Evolutionary conservation across 2,113 vertebrate species (phyloP), one percentile per base, ranked within the genome.

Genomic region (Phrynocephalus versicolor): DNA sequence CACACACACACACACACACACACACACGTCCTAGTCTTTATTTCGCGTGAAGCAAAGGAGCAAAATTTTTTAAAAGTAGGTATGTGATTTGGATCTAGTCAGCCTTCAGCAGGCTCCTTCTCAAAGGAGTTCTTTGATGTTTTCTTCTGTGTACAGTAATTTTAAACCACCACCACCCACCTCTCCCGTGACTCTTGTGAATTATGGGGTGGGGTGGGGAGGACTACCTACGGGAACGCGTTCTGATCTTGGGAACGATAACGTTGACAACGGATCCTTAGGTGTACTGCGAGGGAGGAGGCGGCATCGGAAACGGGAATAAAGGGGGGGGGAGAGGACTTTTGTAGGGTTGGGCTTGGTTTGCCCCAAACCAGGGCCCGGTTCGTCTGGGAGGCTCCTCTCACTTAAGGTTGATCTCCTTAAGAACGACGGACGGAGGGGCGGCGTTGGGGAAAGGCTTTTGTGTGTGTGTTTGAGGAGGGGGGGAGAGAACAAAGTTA

Each of bases 261-360:
- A 55, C 18, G 30, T 21, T 67, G 5, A 2, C 12, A 37, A n/a
- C 19, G 25, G 69, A 18, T 19, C 51, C 6, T 37, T 8, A 30
- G 41, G 16, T 12, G 55, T 18, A 21, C 82, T 45, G 82, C 58
- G 45, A 41, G 45, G 39, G 58, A 30, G 45, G 71, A 10, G 37
- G 35, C n/a, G 77, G 30, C 30, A 15, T 0, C 16, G 67, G 83
- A 83, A 18, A 51, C 41, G 3, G 25, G n/a, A 41, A 88, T 87
- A 86, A 39, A 73, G 19, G 85, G 83, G 83, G 65, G 85, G 84
- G 84, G 89, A 89, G 80, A 76, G 70, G 35, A 39, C 21, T 91
- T 90, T 87, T 88, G n/a, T n/a, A 69, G 86, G 79, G 76, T 51
- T 5, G 45, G 45, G 45, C 5, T 1, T 35, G 55, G 84, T 88